These are phyloP conservation scores for Macrosteles quadrilineatus DNA, from an alignment of 1,140 invertebrate species.

Conservation along the genomic window DNA sequence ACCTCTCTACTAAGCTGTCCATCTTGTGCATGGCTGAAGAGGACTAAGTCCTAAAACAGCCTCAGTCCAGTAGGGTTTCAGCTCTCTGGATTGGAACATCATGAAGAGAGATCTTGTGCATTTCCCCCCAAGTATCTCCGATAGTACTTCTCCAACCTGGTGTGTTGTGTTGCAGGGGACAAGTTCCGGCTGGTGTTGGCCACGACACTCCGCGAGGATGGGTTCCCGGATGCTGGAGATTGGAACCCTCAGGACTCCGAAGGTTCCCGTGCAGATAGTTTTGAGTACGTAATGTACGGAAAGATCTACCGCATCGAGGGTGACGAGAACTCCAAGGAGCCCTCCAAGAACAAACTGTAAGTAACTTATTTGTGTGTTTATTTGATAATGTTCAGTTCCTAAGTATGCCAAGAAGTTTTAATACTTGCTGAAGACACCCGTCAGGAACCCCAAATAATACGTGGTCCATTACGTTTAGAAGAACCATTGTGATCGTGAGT, in stretches of 20 bases:
- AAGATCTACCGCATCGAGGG: slow-evolving; percentile 98
- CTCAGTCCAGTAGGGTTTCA: too few species aligned
- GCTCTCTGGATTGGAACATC: too few species aligned
- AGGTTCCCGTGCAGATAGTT: slow-evolving; percentile 89
- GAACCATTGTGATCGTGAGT: too few species aligned
- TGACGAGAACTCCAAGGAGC: slow-evolving; percentile 88
- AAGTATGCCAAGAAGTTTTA: background rate
- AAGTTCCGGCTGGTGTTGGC: slow-evolving; percentile 94
- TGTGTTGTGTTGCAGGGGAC: slow-evolving; percentile 61
- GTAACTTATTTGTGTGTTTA: slow-evolving; percentile 20
- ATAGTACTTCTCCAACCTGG: too few species aligned
- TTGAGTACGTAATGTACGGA: slow-evolving; percentile 99
- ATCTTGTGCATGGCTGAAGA: too few species aligned
- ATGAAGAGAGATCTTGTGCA: too few species aligned
- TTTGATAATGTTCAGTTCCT: too few species aligned
- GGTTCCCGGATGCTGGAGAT: slow-evolving; percentile 92
- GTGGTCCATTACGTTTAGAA: too few species aligned
- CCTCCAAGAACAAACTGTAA: slow-evolving; percentile 57
- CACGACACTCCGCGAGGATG: slow-evolving; percentile 93
- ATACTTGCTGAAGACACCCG: background rate
- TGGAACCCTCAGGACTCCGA: slow-evolving; percentile 84
- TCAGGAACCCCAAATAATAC: too few species aligned
- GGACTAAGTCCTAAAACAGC: too few species aligned
- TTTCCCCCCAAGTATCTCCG: too few species aligned
- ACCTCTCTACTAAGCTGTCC: too few species aligned